Base-by-base conservation (phyloP, 2,797 vertebrate genomes). In the Tiaroga cobitis region DNA sequence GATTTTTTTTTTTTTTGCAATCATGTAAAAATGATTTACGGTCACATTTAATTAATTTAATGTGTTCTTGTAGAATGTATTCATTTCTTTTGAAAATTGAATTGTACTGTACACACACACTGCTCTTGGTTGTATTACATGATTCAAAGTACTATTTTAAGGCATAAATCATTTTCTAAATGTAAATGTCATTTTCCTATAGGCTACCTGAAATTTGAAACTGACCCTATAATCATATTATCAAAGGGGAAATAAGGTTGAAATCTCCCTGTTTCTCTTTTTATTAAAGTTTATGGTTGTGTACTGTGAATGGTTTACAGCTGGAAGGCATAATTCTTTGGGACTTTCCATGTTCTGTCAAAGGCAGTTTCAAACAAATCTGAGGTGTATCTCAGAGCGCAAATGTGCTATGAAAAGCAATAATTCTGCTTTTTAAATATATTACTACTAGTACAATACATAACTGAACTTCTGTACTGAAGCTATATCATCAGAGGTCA, bases 311-410 rank as follows among this genome's bases (percentile, higher is more conserved):
- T 80, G 54, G 24, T 63, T 85, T 56, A 63, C 76, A 80, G 67
- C 83, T 72, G 26, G 67, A 80, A 80, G 76, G 83, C 76, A 85
- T 41, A 84, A 56, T 51, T 56, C 16, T 49, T 80, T 72, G 83
- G 83, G 83, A 65, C 83, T 85, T 85, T 85, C 83, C 83, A 49
- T 51, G 77, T 80, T 80, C 63, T 85, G 51, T 79, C 51, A 72
- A 84, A 70, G 34, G 34, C 34, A n/a, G 67, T 46, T 59, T 59
- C 39, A 85, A 80, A 80, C 19, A 24, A 67, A 84, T 32, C 61
- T 21, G 16, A 83, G 73, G 29, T 51, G 9, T 67, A 68, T 77
- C 34, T 15, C 59, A 32, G 16, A 68, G 59, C 82, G 68, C 72
- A 76, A 19, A 32, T 15, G 43, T 37, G 5, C 8, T 34, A 75